Conservation (phyloP, 2,113 vertebrate species). For the Monopterus albus region DNA sequence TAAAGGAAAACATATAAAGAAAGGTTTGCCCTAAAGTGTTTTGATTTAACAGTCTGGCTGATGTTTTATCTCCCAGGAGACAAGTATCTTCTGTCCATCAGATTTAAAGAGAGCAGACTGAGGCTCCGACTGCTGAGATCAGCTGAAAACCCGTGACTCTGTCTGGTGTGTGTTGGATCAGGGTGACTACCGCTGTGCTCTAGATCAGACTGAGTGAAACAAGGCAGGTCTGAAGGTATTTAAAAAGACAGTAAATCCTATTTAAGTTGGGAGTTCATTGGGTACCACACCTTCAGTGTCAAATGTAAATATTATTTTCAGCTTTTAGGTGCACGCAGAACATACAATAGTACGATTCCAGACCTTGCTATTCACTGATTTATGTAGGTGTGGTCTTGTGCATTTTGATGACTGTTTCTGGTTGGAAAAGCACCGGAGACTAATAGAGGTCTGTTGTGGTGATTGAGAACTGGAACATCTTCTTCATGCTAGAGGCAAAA, state of each 20-base stretch:
- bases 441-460: too few species aligned
- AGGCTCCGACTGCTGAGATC: conserved; percentile 19
- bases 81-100: conserved; percentile 40
- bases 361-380: too few species aligned
- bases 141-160: conserved; percentile 10
- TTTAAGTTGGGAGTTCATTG: too few species aligned
- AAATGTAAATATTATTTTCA: too few species aligned
- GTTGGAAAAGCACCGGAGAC: too few species aligned
- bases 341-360: too few species aligned
- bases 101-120: not conserved
- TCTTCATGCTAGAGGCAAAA: too few species aligned
- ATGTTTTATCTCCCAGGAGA: conserved; percentile 44
- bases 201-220: not conserved
- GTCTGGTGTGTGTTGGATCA: not conserved
- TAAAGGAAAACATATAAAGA: conserved; percentile 10
- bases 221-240: not conserved
- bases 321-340: too few species aligned
- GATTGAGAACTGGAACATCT: too few species aligned
- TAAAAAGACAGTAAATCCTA: not conserved
- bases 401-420: too few species aligned
- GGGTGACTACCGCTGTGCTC: not conserved
- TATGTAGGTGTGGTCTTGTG: too few species aligned
- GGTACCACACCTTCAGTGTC: too few species aligned
- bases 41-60: conserved; percentile 41
- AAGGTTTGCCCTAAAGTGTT: conserved; percentile 34